Conservation (phyloP, 2,888 invertebrate species). For the Harpagoxenus sublaevis region DNA sequence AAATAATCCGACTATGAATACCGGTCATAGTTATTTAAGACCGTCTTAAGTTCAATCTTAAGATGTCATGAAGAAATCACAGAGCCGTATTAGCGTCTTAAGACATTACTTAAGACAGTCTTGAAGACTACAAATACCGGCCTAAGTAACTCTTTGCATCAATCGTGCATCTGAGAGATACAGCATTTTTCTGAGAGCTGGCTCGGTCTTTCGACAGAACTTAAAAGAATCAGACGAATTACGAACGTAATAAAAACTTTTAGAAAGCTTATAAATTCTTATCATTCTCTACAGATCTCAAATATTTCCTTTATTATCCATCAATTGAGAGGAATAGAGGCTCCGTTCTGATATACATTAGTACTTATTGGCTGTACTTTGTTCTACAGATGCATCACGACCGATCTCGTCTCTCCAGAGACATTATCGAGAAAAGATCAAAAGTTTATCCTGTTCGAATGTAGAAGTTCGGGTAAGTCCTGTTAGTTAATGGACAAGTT, state of each 20-base stretch:
- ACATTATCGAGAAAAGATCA: slow-evolving; percentile 31
- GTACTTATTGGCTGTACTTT: background rate
- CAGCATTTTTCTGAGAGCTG: background rate
- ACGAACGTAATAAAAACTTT: slow-evolving; percentile 6
- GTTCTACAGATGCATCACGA: background rate
- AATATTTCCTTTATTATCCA: slow-evolving; percentile 7
- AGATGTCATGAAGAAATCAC: no score
- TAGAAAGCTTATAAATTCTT: background rate
- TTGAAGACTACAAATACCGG: no score
- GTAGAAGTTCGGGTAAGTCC: slow-evolving; percentile 22
- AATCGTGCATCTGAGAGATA: background rate
- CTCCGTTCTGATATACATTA: background rate
- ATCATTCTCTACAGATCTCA: background rate
- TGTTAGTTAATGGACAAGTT: slow-evolving; percentile 68
- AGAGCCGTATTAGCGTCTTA: no score
- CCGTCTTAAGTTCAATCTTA: no score
- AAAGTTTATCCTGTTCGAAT: background rate
- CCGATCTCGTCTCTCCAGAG: slow-evolving; percentile 32
- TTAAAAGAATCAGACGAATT: background rate
- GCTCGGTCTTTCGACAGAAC: background rate
- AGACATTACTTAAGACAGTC: no score
- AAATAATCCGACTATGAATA: no score
- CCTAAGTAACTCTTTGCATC: background rate
- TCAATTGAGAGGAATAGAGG: background rate
- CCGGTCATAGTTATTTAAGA: no score